Conservation (phyloP, 2,797 vertebrate species). For the Phyllotis vaccarum region DNA sequence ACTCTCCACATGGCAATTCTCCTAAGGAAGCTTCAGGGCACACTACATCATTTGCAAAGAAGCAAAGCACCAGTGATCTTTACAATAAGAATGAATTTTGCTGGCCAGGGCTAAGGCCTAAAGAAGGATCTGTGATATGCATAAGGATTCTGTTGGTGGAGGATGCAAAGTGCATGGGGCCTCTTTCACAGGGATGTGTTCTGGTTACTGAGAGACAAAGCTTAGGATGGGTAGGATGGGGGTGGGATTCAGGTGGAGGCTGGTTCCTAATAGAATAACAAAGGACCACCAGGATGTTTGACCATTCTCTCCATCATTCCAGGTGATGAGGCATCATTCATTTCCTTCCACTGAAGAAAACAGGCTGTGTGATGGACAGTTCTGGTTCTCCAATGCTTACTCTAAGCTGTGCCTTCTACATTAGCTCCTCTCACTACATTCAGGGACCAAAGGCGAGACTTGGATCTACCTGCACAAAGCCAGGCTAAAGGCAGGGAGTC, state of each 20-base stretch:
- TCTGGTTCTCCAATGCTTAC: neutral
- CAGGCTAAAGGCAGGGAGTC: neutral
- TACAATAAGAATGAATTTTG: neutral
- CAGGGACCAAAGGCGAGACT: neutral
- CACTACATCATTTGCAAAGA: neutral
- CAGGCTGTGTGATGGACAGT: neutral
- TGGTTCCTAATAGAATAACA: neutral
- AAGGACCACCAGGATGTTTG: neutral
- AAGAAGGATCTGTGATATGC: neutral
- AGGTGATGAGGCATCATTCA: neutral
- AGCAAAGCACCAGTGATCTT: neutral
- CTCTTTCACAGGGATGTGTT: neutral
- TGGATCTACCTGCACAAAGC: neutral
- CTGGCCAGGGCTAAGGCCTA: neutral
- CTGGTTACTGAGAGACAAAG: neutral
- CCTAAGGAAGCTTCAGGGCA: neutral
- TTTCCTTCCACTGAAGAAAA: neutral
- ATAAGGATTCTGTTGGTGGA: neutral
- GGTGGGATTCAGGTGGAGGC: neutral
- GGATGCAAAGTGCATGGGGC: too few relatives aligned
- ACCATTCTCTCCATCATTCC: too few relatives aligned
- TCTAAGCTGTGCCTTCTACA: neutral
- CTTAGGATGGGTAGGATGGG: neutral
- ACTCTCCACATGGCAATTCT: neutral
- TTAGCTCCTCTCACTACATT: neutral